Base-by-base conservation (phyloP, 2,113 vertebrate genomes). In the Bufo bufo region DNA sequence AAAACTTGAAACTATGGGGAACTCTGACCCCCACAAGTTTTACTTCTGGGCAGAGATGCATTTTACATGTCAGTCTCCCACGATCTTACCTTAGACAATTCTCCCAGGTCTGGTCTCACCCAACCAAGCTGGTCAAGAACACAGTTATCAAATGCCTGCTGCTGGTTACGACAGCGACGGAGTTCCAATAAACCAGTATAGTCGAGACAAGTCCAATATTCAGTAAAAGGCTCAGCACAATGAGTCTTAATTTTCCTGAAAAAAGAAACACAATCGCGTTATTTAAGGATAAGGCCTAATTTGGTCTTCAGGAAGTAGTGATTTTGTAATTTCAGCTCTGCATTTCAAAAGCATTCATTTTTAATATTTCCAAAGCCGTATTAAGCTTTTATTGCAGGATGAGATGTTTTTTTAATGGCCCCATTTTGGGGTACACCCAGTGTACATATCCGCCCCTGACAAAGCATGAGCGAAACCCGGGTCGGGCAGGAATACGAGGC, bases 131-230 rank as follows among this genome's bases (percentile, higher is more conserved):
- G 98, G 50, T 99, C 95, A 66, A 99, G 94, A 91, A 98, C 97
- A n/a, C 98, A 99, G 91, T 91, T 91, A 87, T 99, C 98, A 90
- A 99, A 99, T n/a, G 86, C 91, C 0, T 96, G 91, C 93, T 99
- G 98, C 91, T 97, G 94, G 83, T 95, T 93, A 17, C 98, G 97
- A 91, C 98, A 99, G 0, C 19, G 92, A 0, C 96, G 96, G 20
- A 99, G 93, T 23, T 97, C 94, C 11, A 91, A 91, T 92, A 94
- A 4, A 90, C 90, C 92, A 0, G 83, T 91, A 65, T 97, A 96
- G 92, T 99, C 98, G 33, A 99, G 86, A 90, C 98, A 99, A 6
- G 96, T 99, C 98, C 98, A 99, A 91, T 99, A 99, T 4, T 97
- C 93, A 0, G 97, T 99, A 85, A 99, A 99, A 1, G 98, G 96